Base-by-base conservation (phyloP, 2,113 vertebrate species). In the Sander vitreus region DNA sequence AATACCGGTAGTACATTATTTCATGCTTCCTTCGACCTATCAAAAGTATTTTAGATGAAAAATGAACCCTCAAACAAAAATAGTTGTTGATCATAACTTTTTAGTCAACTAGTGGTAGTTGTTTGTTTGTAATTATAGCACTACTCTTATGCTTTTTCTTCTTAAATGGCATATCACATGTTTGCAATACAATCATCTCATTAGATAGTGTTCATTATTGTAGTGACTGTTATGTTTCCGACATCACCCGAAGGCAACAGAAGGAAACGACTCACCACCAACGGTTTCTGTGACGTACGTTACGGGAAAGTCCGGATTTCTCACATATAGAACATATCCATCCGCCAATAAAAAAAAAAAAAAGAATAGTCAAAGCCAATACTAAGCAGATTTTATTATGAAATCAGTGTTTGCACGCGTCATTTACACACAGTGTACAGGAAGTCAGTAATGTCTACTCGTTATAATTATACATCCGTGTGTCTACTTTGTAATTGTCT, bases 241-340 rank as follows among this genome's bases (percentile, higher is more conserved):
- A 70, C n/a, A 12, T 21, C 27, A 39, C 66, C 0, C 6, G 33
- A 66, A 66, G 47, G 27, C 57, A 69, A 39, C 59, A 76, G 2
- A 4, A 69, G 64, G 66, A 78, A 78, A 36, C 69, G 21, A 57
- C n/a, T 80, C 67, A 27, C 62, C 51, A 12, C 36, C 15, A 63
- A 78, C 55, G 15, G 75, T 73, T 75, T 48, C n/a, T 66, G 69
- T 94, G 89, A 93, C 88, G 92, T 85, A 33, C 13, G 57, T 94
- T 91, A 93, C 93, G 36, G 93, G 89, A 94, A 94, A 84, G 79
- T 91, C 74, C 89, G 54, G 85, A 84, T 90, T 83, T 73, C 16
- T 94, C 75, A 89, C 89, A 9, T 21, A 58, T 58, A 43, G 91
- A 79, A 91, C 90, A 93, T 93, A 93, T 94, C 79, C 81, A 73